These are phyloP conservation scores for Abrostola triplasia DNA, from an alignment of 2,888 invertebrate species.

Conservation along the genomic window DNA sequence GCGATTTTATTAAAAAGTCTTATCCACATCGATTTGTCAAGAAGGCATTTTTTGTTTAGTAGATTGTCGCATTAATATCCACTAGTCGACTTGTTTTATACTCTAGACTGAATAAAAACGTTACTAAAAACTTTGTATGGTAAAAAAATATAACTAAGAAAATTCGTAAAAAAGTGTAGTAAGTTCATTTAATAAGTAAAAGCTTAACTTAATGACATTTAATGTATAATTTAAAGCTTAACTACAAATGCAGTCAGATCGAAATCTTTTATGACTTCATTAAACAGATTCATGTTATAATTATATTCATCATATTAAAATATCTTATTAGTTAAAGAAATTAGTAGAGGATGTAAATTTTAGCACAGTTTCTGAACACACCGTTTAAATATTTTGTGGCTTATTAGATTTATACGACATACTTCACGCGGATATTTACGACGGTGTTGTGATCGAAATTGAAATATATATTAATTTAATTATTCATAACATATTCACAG, in stretches of 20 bases:
- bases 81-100: too few relatives aligned
- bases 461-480: constrained; percentile 27
- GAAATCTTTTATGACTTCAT: constrained; percentile 14
- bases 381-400: constrained; percentile 19
- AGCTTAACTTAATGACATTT: too few relatives aligned
- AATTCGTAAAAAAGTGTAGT: too few relatives aligned
- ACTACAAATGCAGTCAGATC: constrained; percentile 8
- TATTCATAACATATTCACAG: constrained; percentile 30
- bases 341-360: constrained; percentile 52
- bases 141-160: too few relatives aligned
- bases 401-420: constrained; percentile 38
- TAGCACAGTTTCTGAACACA: constrained; percentile 40
- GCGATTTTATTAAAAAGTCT: background rate
- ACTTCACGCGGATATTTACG: constrained; percentile 28
- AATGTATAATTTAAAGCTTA: background rate
- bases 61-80: too few relatives aligned
- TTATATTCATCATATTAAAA: constrained; percentile 30
- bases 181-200: too few relatives aligned
- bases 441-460: constrained; percentile 31
- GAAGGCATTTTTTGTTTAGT: too few relatives aligned
- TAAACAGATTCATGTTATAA: constrained; percentile 13
- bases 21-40: too few relatives aligned
- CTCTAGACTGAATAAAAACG: too few relatives aligned
- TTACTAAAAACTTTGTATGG: too few relatives aligned
- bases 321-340: constrained; percentile 32